A percentile compares a stretch with the other conserved stretches of the same genome.
phyloP scores from a whole-genome alignment of 53 echinoderm and acorn worm species.

The Holothuria scabra region DNA sequence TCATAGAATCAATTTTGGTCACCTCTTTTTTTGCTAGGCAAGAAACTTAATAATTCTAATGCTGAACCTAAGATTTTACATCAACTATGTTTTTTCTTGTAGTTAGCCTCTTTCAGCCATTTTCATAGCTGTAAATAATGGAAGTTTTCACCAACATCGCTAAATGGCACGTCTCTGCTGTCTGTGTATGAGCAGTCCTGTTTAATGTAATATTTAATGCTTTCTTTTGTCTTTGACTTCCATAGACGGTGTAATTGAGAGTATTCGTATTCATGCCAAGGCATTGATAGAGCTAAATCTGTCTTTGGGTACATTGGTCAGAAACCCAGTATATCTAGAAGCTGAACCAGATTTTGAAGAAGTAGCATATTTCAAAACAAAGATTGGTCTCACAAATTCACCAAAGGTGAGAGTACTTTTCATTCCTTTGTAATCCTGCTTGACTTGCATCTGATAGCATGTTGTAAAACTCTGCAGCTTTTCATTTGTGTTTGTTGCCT shows the following conservation, averaged over 20 bases:
- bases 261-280: slow-evolving; percentile 73
- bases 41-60: too few relatives aligned
- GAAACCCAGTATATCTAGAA: slow-evolving; percentile 82
- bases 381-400: slow-evolving; percentile 80
- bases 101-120: too few relatives aligned
- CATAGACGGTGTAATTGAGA: slow-evolving; percentile 6
- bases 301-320: slow-evolving; percentile 85
- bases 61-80: too few relatives aligned
- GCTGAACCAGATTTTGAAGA: slow-evolving; percentile 91
- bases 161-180: too few relatives aligned
- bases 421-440: not conserved
- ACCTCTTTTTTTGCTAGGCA: too few relatives aligned
- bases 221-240: not conserved
- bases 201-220: not conserved
- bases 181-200: too few relatives aligned
- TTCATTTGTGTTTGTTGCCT: too few relatives aligned
- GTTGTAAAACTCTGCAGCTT: too few relatives aligned
- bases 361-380: slow-evolving; percentile 92
- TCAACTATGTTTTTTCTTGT: too few relatives aligned
- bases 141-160: too few relatives aligned
- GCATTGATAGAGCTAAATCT: slow-evolving; percentile 87
- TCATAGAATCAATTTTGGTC: too few relatives aligned
- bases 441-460: not conserved
- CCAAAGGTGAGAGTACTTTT: slow-evolving; percentile 61
- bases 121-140: too few relatives aligned